Percentiles rank a stretch among this genome's conserved stretches.
These are phyloP conservation scores for Drepana falcataria DNA, from an alignment of 2,888 invertebrate genomes.

Conservation along the genomic window DNA sequence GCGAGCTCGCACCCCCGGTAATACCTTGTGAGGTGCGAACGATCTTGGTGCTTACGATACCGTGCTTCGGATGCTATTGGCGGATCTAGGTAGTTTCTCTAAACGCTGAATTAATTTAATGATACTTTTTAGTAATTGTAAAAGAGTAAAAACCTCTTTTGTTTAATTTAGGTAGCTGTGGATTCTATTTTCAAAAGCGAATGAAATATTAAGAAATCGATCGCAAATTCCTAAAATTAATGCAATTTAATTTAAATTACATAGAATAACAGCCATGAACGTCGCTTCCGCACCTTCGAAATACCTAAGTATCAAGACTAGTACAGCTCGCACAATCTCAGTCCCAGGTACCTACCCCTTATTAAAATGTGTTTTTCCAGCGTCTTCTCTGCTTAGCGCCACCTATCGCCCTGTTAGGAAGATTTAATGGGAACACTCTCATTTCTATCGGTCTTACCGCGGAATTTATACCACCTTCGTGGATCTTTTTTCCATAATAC, in stretches of 20 bases:
- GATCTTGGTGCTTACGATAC: constrained; percentile 44
- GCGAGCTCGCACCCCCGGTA: constrained; percentile 72
- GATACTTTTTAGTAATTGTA: no score
- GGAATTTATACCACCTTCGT: constrained; percentile 57
- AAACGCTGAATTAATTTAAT: no score
- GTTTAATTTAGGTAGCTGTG: no score
- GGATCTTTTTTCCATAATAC: constrained; percentile 64
- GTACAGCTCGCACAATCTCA: constrained; percentile 13
- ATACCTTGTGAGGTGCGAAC: constrained; percentile 47
- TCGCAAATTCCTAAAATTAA: no score
- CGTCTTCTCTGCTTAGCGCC: constrained; percentile 56
- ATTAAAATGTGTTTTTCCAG: constrained; percentile 68
- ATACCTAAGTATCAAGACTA: constrained; percentile 41
- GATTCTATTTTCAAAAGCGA: no score
- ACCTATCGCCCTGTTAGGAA: constrained; percentile 65
- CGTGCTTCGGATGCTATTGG: constrained; percentile 13
- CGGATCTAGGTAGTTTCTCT: not conserved
- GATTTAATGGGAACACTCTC: constrained; percentile 69
- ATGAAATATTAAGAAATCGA: no score
- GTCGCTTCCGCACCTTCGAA: no score
- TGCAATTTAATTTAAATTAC: no score
- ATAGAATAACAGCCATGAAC: no score
- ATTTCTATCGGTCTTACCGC: constrained; percentile 71
- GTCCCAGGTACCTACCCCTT: constrained; percentile 39
- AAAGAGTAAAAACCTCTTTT: no score